Base-by-base conservation (phyloP, 2,113 vertebrate genomes). In the Kryptolebias marmoratus region DNA sequence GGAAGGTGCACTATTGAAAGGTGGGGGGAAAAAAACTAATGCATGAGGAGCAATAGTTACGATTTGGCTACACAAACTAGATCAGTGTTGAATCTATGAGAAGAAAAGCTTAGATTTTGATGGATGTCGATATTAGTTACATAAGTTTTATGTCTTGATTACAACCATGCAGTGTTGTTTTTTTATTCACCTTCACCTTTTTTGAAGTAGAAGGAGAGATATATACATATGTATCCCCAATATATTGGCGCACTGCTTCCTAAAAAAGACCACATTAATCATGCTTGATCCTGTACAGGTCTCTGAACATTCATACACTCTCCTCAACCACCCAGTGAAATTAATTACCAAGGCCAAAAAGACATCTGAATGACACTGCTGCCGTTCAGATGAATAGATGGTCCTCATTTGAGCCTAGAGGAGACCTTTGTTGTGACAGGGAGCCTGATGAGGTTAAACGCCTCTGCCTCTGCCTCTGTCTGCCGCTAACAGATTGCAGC, bases 291-390 rank as follows among this genome's bases (percentile, higher is more conserved):
- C 61, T 32, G 11, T 10, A 15, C 59, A 54, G 65, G 68, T 89
- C 57, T 82, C 71, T 80, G 77, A 70, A 87, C 58, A 78, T 81
- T 76, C 64, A 47, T 39, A 57, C 55, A 13, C 49, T 71, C 49
- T 82, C 48, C 55, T 55, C 36, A 64, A 22, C 68, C 75, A 81
- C 53, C 84, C 76, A 60, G 65, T 63, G 71, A 88, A 88, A 87
- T 89, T 72, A 88, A 91, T 93, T 82, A 90, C 56, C 58, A 2
- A 45, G 73, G 75, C 81, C 79, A 82, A 88, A 69, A 83, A 84
- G 78, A 60, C 84, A 68, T 79, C 75, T 75, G 63, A 68, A 84
- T 81, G 75, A 79, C 73, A 75, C 58, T 70, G 64, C 76, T 61
- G 64, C 49, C 78, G 66, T 59, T 30, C 30, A 18, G 76, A 88